Evolutionary conservation across 2,888 invertebrate species (phyloP).

Genomic region (Argyra leucocephala): DNA sequence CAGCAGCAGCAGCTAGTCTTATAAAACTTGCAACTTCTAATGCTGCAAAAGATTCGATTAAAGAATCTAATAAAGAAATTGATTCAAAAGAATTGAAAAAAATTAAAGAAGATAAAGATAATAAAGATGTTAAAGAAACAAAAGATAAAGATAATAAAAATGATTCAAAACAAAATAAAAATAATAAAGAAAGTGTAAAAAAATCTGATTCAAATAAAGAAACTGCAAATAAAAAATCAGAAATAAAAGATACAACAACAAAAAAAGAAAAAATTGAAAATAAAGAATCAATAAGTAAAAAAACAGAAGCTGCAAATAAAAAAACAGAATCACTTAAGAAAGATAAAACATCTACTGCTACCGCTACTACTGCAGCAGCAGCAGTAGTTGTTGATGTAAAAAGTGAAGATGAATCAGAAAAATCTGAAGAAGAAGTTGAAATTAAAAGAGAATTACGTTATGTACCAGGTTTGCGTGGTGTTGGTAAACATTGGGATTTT

Average conservation of each 20-base stretch:
- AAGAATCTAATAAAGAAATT: conserved; percentile 10
- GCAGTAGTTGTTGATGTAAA: conserved; percentile 18
- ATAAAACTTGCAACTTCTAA: neutral
- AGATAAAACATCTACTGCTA: no score
- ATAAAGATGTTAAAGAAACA: neutral
- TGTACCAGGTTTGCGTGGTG: conserved; percentile 64
- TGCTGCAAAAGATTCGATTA: neutral
- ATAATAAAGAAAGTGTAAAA: conserved; percentile 21
- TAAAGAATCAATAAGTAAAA: neutral
- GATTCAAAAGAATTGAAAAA: conserved; percentile 9
- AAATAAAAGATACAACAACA: neutral
- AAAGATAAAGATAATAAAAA: neutral
- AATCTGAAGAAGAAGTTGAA: conserved; percentile 27
- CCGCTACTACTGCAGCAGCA: no score
- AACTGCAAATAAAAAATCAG: neutral
- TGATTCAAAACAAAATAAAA: conserved; percentile 16
- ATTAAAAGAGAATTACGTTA: conserved; percentile 55
- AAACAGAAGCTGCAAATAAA: neutral
- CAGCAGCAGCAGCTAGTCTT: neutral
- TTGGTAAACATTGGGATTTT: conserved; percentile 78
- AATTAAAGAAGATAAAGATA: neutral
- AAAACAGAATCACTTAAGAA: conserved; percentile 6
- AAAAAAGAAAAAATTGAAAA: conserved; percentile 9
- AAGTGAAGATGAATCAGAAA: conserved; percentile 14
- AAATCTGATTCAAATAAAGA: conserved; percentile 13